phyloP scores from a whole-genome alignment of 2,113 vertebrate genomes.

The Baryphthengus martii region DNA sequence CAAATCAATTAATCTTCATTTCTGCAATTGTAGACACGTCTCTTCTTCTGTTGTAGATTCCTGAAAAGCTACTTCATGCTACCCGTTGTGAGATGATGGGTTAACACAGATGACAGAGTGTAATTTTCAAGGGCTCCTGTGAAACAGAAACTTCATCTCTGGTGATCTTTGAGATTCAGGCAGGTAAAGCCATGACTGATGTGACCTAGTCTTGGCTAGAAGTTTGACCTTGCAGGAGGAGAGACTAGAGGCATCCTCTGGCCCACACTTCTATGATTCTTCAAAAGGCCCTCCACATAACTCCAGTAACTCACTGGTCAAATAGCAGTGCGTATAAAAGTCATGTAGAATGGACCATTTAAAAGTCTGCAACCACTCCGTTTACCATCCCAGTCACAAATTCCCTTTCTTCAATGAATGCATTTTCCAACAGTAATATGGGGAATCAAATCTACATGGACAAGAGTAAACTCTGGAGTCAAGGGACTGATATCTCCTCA shows the following conservation, averaged over 20 bases:
- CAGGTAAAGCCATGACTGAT: neutral
- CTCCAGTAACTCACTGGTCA: neutral
- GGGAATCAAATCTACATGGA: neutral
- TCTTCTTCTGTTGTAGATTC: neutral
- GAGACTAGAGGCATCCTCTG: neutral
- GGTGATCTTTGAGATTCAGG: neutral
- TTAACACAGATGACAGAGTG: neutral
- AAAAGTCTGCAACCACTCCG: neutral
- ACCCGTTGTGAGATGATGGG: neutral
- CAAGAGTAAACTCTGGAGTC: neutral
- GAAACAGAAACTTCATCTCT: neutral
- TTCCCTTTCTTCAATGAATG: accelerated
- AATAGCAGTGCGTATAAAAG: neutral
- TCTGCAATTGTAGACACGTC: neutral
- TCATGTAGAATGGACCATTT: neutral
- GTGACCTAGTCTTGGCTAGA: neutral
- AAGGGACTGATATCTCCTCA: neutral
- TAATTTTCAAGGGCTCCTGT: neutral
- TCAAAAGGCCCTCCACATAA: neutral
- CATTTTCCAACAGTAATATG: neutral
- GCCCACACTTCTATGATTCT: neutral
- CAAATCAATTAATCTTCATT: neutral
- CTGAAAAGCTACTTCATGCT: neutral
- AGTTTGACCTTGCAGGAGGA: neutral
- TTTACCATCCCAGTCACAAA: neutral